A percentile compares a stretch with the other conserved stretches of the same genome.
Evolutionary conservation across 1,140 invertebrate species (phyloP).

Genomic region (Ceratina japonica): DNA sequence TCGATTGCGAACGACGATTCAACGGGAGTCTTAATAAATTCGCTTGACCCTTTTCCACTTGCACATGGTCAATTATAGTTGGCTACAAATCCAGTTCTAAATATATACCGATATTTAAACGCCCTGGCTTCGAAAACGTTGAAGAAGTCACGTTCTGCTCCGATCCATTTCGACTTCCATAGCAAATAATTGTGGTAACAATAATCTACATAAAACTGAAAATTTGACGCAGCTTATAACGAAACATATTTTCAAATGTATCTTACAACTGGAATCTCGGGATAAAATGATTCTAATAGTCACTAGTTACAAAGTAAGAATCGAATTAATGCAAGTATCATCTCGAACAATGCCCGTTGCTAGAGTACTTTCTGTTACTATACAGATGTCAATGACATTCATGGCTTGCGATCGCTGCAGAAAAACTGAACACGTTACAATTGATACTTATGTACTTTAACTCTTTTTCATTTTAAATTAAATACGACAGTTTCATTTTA

Average conservation of each 20-base stretch:
- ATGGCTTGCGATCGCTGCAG: background rate
- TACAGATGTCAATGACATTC: conserved; percentile 38
- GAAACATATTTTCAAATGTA: too few relatives aligned
- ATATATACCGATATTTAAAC: conserved; percentile 22
- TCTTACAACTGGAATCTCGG: too few relatives aligned
- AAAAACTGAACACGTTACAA: background rate
- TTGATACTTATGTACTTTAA: too few relatives aligned
- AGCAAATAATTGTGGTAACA: background rate
- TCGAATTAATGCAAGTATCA: conserved; percentile 10
- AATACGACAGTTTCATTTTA: background rate
- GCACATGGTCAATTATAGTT: conserved; percentile 41
- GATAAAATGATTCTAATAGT: too few relatives aligned
- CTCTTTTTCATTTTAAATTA: background rate
- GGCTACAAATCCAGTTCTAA: conserved; percentile 24
- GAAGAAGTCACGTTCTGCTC: background rate
- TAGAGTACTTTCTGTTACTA: too few relatives aligned
- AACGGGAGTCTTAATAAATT: conserved; percentile 35
- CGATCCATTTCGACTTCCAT: background rate
- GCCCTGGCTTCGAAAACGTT: background rate
- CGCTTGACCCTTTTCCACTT: conserved; percentile 43
- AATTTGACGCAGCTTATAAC: too few relatives aligned
- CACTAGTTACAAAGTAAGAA: too few relatives aligned
- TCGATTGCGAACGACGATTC: conserved; percentile 40
- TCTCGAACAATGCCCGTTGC: background rate
- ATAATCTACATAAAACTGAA: too few relatives aligned